Evolutionary conservation across 2,888 invertebrate species (phyloP).

Genomic region (Acanthosepion esculentum): DNA sequence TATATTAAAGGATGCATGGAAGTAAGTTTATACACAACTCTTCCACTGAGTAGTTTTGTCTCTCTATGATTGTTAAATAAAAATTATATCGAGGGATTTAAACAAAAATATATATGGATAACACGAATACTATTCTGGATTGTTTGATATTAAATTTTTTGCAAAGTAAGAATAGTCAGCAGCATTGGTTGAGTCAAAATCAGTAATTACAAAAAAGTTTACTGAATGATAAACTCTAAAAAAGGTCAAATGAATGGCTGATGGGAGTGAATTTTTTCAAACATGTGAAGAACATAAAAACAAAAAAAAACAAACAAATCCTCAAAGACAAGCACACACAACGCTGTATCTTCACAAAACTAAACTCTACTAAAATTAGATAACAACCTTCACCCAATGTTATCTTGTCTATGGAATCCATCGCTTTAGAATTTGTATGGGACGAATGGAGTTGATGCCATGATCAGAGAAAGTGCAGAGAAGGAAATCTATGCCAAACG

Average conservation of each 20-base stretch:
- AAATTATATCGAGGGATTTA: not conserved
- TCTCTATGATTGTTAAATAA: not conserved
- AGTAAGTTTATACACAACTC: not conserved
- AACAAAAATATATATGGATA: not conserved
- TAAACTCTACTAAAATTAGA: not conserved
- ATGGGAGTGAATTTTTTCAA: not conserved
- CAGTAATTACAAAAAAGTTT: not conserved
- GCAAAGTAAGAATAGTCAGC: not conserved
- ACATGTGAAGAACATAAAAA: not conserved
- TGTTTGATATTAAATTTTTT: not conserved
- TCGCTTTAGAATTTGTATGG: not conserved
- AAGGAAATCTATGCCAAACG: not conserved
- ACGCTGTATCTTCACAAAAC: conserved; percentile 33
- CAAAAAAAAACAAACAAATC: not conserved
- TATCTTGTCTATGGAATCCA: not conserved
- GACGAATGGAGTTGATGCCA: not conserved
- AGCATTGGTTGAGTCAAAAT: not conserved
- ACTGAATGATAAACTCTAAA: not conserved
- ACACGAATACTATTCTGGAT: not conserved
- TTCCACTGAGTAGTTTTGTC: not conserved
- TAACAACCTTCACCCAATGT: conserved; percentile 17
- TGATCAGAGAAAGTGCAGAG: not conserved
- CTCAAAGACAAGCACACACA: not conserved
- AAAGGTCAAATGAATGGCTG: not conserved
- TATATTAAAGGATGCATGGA: not conserved